Conservation (phyloP, 2,888 invertebrate species). For the Phytoseiulus persimilis region DNA sequence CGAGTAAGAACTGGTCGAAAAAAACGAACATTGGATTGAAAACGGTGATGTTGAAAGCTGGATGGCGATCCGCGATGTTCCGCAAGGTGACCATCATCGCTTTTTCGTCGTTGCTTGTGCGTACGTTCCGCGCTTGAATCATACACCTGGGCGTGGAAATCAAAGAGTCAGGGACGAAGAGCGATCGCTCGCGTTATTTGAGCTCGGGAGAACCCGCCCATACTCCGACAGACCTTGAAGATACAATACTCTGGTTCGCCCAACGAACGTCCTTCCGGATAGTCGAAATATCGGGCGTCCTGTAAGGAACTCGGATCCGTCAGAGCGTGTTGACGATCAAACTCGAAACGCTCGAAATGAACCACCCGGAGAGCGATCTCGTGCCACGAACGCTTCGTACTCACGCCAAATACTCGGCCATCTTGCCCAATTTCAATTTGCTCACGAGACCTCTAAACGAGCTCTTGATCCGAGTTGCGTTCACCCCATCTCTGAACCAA, state of each 20-base stretch:
- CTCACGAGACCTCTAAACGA: not conserved
- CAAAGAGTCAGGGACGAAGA: not conserved
- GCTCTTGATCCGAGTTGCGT: not conserved
- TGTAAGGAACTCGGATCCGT: not conserved
- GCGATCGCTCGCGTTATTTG: not conserved
- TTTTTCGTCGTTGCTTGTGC: conserved; percentile 52
- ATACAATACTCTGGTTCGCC: conserved; percentile 19
- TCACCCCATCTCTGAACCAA: conserved; percentile 27
- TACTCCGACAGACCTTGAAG: not conserved
- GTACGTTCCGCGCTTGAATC: conserved; percentile 74
- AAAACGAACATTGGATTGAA: conserved; percentile 91
- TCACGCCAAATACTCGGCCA: conserved; percentile 20
- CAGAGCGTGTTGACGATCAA: too few relatives aligned
- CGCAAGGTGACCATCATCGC: conserved; percentile 78
- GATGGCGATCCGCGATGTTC: conserved; percentile 61
- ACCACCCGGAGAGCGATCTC: too few relatives aligned
- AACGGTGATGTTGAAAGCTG: conserved; percentile 70
- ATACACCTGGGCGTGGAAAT: conserved; percentile 68
- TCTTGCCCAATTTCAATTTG: conserved; percentile 9
- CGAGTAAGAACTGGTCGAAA: conserved; percentile 81
- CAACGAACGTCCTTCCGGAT: conserved; percentile 19
- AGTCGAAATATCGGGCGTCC: not conserved
- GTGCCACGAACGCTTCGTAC: not conserved
- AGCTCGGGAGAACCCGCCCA: not conserved
- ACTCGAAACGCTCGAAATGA: too few relatives aligned